Base-by-base conservation (phyloP, 2,888 invertebrate species). In the Dasysyrphus tricinctus region DNA sequence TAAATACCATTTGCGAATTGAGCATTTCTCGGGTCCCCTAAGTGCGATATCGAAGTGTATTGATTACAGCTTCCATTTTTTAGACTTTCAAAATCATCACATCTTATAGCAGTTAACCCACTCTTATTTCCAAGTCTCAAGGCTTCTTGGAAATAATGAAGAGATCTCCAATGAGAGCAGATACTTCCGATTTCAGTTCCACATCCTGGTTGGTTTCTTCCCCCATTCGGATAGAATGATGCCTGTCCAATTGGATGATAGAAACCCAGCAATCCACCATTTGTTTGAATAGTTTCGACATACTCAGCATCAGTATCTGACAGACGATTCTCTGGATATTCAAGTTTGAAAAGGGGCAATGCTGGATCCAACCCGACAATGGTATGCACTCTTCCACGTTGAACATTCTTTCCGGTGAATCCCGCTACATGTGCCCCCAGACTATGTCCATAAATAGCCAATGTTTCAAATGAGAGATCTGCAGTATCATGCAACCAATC, bases 401-500 rank as follows among this genome's bases (percentile, higher is more conserved):
- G 92, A 3, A 94, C 93, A 88, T 92, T 93, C 73, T 94, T 94
- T 1, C 94, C 94, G 12, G 94, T 94, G 59, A 94, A 93, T 0
- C 94, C 94, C 14, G 93, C 94, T 2, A 94, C 93, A 87, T 94
- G 94, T 2, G 94, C 94, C 0, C 94, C 94, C 32, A 94, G 90
- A 76, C 94, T 94, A 78, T 94, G 94, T 0, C 94, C 94, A 57
- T 94, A 93, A 5, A 89, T 12, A 93, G 93, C 89, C 93, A 94
- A 79, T 92, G 90, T 0, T 93, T 93, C 6, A 93, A 92, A 49
- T 92, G 90, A 4, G 91, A 92, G 1, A 93, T 93, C 14, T 93
- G 93, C 89, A 92, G 91, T 0, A 93, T 93, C 4, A 93, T 94
- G 88, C 93, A 94, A 89, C 74, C 88, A 89, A 75, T 89, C 88